Conservation (phyloP, 2,797 vertebrate species). For the Cetoscarus ocellatus region DNA sequence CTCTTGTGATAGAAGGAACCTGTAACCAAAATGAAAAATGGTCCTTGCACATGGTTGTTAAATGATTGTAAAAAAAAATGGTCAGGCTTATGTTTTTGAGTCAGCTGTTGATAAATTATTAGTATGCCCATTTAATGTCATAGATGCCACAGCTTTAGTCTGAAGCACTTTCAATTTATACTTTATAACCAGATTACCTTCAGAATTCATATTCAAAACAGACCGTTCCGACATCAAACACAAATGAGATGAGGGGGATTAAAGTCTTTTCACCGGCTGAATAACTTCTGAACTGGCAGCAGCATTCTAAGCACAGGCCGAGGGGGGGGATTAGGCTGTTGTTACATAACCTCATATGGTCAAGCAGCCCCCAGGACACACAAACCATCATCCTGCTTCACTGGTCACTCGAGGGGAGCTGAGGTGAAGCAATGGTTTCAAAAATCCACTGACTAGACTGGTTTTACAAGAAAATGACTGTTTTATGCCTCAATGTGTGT, state of each 20-base stretch:
- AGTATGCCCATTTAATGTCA: constrained; percentile 1
- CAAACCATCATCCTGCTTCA: constrained; percentile 38
- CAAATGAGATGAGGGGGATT: constrained; percentile 47
- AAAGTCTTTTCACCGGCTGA: constrained; percentile 58
- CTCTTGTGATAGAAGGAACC: too few species aligned
- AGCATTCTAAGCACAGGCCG: constrained; percentile 37
- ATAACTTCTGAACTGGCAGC: constrained; percentile 58
- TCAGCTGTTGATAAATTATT: background rate
- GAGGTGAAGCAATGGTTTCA: constrained; percentile 13
- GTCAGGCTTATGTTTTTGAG: too few species aligned
- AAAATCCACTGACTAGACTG: constrained; percentile 3
- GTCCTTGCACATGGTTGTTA: too few species aligned
- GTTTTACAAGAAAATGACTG: constrained; percentile 17
- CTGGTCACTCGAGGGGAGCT: constrained; percentile 30
- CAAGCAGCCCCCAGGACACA: constrained; percentile 29
- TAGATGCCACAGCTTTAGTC: background rate
- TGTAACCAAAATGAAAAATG: too few species aligned
- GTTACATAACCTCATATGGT: constrained; percentile 67
- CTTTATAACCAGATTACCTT: constrained; percentile 10
- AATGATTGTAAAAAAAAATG: too few species aligned
- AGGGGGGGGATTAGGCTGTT: constrained; percentile 50
- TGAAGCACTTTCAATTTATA: constrained; percentile 13
- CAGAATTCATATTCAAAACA: constrained; percentile 11
- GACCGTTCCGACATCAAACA: constrained; percentile 26
- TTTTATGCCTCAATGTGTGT: background rate